Percentiles rank a stretch among this genome's conserved stretches.
These are phyloP conservation scores for Leptopilina clavipes DNA, from an alignment of 1,140 invertebrate genomes.

Conservation along the genomic window DNA sequence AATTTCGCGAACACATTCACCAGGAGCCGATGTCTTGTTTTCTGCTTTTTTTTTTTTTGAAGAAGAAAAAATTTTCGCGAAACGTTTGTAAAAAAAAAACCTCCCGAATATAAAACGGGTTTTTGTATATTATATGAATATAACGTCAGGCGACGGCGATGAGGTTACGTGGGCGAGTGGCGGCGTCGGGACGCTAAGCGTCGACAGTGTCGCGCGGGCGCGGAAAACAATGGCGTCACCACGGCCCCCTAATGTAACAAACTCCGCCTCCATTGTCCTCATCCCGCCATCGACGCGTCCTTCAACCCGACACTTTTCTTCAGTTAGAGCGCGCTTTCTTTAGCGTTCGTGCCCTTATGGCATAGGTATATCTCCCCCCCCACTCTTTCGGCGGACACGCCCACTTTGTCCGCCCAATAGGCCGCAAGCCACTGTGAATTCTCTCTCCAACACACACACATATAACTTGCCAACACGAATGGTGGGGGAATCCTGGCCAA, in stretches of 20 bases:
- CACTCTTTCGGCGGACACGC: conserved; percentile 46
- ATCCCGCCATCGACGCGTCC: conserved; percentile 42
- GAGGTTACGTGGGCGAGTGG: conserved; percentile 64
- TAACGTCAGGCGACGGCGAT: conserved; percentile 46
- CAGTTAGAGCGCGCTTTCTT: conserved; percentile 32
- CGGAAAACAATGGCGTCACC: conserved; percentile 67
- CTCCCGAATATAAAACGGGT: too few species aligned
- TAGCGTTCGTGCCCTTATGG: conserved; percentile 39
- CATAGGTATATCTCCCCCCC: conserved; percentile 45
- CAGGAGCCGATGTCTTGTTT: too few species aligned
- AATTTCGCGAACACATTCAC: too few species aligned
- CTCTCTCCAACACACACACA: too few species aligned
- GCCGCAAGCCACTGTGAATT: too few species aligned
- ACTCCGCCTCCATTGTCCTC: conserved; percentile 45
- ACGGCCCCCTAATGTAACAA: conserved; percentile 41
- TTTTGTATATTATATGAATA: background rate
- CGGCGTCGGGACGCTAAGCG: conserved; percentile 64
- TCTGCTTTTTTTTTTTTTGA: too few species aligned
- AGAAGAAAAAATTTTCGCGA: too few species aligned
- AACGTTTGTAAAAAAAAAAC: too few species aligned
- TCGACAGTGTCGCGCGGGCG: conserved; percentile 53
- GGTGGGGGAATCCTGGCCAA: conserved; percentile 57
- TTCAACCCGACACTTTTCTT: too few species aligned
- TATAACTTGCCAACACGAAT: conserved; percentile 21
- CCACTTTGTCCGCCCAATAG: conserved; percentile 42